Base-by-base conservation (phyloP, 1,140 invertebrate species). In the Brachionus koreanus region DNA sequence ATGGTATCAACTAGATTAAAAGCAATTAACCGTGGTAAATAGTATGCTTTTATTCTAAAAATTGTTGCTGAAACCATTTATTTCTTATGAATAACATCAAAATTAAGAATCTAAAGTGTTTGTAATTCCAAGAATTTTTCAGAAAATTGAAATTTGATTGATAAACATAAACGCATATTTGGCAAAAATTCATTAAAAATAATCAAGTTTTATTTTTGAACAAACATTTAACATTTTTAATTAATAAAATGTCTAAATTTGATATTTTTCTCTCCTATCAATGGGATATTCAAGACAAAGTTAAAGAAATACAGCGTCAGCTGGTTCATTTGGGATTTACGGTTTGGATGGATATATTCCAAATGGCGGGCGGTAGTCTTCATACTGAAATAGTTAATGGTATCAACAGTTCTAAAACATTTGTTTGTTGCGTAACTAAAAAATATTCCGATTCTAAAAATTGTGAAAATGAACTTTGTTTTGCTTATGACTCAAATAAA, bases 301-400 rank as follows among this genome's bases (percentile, higher is more conserved):
- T 87, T 13, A 84, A 85, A 39, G 83, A 84, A 5, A 65, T 89
- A 6, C 67, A 88, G 43, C 85, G 87, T 42, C 83, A 85, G 37
- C 83, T 90, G 19, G 88, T 89, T 75, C 84, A 86, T 13, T 83
- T 85, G 12, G 89, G 89, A 2, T 88, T 86, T 82, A 85, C 86
- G 7, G 89, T 88, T 83, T 90, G 89, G 89, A 89, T 89, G 89
- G 89, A 90, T 83, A 86, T 89, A 49, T 87, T 88, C 74, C 87
- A 89, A 83, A 85, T 89, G 83, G 87, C 88, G 13, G 88, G 87
- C 7, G 89, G 89, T 19, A 89, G 89, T 84, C 86, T 86, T 16
- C 85, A 89, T 0, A 86, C 87, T 82, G 85, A 85, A 49, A 89
- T 90, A 63, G 89, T 89, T 79, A 85, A 88, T 72, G 89, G 88